Base-by-base conservation (phyloP, 1,140 invertebrate genomes). In the Chironomus striatipennis region DNA sequence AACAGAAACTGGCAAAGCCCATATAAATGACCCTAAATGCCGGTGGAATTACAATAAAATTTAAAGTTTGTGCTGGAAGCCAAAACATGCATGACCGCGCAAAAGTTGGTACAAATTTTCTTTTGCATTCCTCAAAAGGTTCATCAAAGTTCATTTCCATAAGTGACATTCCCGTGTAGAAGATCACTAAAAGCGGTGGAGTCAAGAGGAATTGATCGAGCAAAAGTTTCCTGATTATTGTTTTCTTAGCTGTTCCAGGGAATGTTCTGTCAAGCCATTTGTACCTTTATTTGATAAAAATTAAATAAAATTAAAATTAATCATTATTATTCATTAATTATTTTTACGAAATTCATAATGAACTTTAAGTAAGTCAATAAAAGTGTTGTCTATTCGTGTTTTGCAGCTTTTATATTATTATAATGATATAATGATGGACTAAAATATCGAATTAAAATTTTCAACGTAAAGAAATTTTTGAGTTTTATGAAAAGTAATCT, bases 201-300 rank as follows among this genome's bases (percentile, higher is more conserved):
- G 92, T 93, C 77, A 93, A 85, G 2, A 91, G 74, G 78, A 93
- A 90, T 82, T 94, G 92, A 79, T 95, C 93, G n/a, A 88, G 79
- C 0, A 90, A 77, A 17, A 93, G 82, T 83, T 95, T 95, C 75
- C 87, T 88, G 0, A 87, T 77, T 4, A 93, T 86, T 0, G 86
- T 87, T 77, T 84, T 88, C 9, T 84, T 80, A 0, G 88, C 79
- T 0, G 86, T 91, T 2, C 91, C 92, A 0, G 86, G 85, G 78
- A 90, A 89, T 74, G 85, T 86, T 64, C 82, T 83, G 79, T 95
- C 92, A 74, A 95, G 78, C 85, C 88, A 91, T 83, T 87, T 90
- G 79, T 94, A 95, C 24, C 24, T 34, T n/a, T n/a, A n/a, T n/a
- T n/a, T n/a, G n/a, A n/a, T n/a, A n/a, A n/a, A n/a, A n/a, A n/a